Percentiles rank a stretch among this genome's conserved stretches.
Conservation (phyloP, 1,140 invertebrate species). For the Pissodes strobi region DNA sequence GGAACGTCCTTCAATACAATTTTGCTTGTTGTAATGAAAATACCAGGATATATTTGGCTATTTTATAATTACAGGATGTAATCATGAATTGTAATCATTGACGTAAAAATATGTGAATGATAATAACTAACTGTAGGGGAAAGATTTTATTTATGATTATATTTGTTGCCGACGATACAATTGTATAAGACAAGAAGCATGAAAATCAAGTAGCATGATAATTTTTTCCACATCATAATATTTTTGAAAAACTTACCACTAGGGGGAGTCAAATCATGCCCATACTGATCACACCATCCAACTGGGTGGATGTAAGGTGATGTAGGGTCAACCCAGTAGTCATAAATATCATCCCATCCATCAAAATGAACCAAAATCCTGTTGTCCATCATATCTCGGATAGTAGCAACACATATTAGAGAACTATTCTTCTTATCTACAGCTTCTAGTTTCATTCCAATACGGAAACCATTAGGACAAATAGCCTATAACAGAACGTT, state of each 20-base stretch:
- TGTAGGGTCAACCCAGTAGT: constrained; percentile 89
- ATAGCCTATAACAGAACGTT: constrained; percentile 60
- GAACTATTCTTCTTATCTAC: constrained; percentile 89
- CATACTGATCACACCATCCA: constrained; percentile 87
- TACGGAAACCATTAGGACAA: constrained; percentile 76
- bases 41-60: too few species aligned
- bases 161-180: too few species aligned
- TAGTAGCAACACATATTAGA: constrained; percentile 85
- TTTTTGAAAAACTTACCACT: constrained; percentile 82
- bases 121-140: too few species aligned
- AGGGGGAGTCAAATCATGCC: constrained; percentile 80
- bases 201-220: too few species aligned
- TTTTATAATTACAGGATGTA: too few species aligned
- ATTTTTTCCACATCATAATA: too few species aligned
- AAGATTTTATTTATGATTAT: too few species aligned
- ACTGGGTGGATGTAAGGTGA: constrained; percentile 94
- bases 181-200: too few species aligned
- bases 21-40: too few species aligned
- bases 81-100: too few species aligned
- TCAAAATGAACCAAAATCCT: constrained; percentile 92
- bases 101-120: too few species aligned
- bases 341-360: constrained; percentile 91
- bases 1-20: too few species aligned
- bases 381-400: constrained; percentile 82
- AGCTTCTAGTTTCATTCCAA: constrained; percentile 94